A percentile compares a stretch with the other conserved stretches of the same genome.
phyloP scores from a whole-genome alignment of 2,888 invertebrate species.

The Ophioninae sp. region DNA sequence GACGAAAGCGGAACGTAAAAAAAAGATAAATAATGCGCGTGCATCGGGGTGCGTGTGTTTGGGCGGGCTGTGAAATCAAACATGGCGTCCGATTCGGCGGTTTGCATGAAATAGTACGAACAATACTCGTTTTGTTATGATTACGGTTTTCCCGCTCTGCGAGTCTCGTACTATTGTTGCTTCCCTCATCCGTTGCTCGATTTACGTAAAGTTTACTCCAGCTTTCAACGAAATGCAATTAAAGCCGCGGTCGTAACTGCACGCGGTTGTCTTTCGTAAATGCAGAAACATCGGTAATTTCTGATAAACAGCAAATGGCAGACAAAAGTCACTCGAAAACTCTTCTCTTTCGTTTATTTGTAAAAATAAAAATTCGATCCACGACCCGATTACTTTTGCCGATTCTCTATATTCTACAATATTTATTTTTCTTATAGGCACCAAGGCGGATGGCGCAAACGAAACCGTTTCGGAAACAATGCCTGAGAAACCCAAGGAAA shows the following conservation, averaged over 20 bases:
- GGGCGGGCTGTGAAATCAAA: slow-evolving; percentile 68
- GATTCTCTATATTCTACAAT: neutral
- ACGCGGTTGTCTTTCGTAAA: neutral
- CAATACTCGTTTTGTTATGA: slow-evolving; percentile 41
- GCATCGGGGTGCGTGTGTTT: slow-evolving; percentile 64
- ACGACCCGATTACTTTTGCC: neutral
- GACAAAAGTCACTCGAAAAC: neutral
- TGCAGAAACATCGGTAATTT: neutral
- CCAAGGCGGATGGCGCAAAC: slow-evolving; percentile 57
- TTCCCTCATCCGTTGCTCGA: no score
- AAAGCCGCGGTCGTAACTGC: neutral
- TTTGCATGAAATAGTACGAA: slow-evolving; percentile 64
- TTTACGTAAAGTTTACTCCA: neutral
- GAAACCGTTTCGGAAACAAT: slow-evolving; percentile 54
- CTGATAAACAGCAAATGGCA: neutral
- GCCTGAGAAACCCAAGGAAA: slow-evolving; percentile 41
- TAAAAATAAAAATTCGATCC: neutral
- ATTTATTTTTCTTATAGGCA: slow-evolving; percentile 54
- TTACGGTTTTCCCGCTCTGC: slow-evolving; percentile 22
- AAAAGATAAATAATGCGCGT: slow-evolving; percentile 40
- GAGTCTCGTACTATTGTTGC: slow-evolving; percentile 2
- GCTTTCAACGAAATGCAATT: neutral
- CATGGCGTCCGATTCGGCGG: slow-evolving; percentile 70
- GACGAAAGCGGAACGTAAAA: neutral
- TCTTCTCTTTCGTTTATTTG: neutral